Base-by-base conservation (phyloP, 2,888 invertebrate species). In the Disparrhopalites patrizii region DNA sequence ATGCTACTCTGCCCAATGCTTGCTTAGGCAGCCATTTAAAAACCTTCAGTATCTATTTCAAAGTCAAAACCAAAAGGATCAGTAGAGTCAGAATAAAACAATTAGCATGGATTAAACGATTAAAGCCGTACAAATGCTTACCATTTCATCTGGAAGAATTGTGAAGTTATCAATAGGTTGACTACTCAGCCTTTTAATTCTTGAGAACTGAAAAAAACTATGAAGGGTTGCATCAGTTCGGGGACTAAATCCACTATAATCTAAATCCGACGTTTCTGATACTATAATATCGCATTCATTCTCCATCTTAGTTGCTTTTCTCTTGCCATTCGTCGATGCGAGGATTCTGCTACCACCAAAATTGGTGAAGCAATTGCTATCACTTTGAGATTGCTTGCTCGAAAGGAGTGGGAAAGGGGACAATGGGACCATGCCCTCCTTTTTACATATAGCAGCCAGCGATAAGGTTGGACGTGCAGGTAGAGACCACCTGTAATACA, bases 1-100 rank as follows among this genome's bases (percentile, higher is more conserved):
- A 85, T 71, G 88, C 85, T 73, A 88, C 87, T 67, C 86, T 84
- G 0, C 85, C 83, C n/a, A 92, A 80, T 0, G 85, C 82, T 68
- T 85, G 82, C 77, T 92, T 93, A 0, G 92, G 90, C 61, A 95
- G 82, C 87, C 88, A 91, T 70, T 86, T 84, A 75, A 94, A 87
- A 61, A 96, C 87, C 66, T 76, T 73, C 15, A 73, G 50, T 7
- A 71, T 43, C 73, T 71, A 40, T 2, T 65, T 20, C 25, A 50
- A 56, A 58, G 40, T 15, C 27, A 58, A 60, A 62, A 50, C 4
- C 2, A 27, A 27, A 30, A 47, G 7, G 7, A 13, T 47, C 18
- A 47, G 7, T 51, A 51, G 3, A 27, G 25, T 5, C 25, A 51
- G 25, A 4, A 5, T 27, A 15, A 31, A 54, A 13, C 28, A 20